Evolutionary conservation across 2,113 vertebrate species (phyloP).

Genomic region (Pituophis catenifer): DNA sequence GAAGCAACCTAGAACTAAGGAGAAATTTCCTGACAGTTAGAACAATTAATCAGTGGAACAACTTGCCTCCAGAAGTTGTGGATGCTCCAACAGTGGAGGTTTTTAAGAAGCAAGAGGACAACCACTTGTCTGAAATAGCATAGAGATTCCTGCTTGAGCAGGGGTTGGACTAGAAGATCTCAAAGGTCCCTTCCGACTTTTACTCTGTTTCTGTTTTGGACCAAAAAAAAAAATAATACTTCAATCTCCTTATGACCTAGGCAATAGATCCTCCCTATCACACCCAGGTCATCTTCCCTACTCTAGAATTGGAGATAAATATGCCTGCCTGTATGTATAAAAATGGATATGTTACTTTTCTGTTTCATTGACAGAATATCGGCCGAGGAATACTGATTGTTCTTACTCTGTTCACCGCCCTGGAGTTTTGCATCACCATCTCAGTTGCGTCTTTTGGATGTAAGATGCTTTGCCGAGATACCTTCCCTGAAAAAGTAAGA

Average conservation of each 20-base stretch:
- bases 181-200: neutral
- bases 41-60: neutral
- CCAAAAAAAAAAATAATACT: neutral
- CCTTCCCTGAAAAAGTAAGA: constrained; percentile 4
- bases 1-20: neutral
- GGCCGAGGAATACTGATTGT: accelerated
- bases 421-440: constrained; percentile 16
- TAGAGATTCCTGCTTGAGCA: neutral
- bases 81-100: neutral
- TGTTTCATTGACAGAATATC: neutral
- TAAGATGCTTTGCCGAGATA: neutral
- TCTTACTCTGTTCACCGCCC: neutral
- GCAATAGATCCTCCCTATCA: neutral
- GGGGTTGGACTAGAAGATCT: neutral
- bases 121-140: neutral
- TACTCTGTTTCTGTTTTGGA: neutral
- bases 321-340: neutral
- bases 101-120: neutral
- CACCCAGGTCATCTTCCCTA: neutral
- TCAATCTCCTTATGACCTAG: neutral
- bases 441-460: constrained; percentile 28
- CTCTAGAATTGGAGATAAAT: neutral
- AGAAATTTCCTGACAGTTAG: neutral
- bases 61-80: neutral
- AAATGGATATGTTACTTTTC: neutral